A percentile compares a stretch with the other conserved stretches of the same genome.
Evolutionary conservation across 2,888 invertebrate genomes (phyloP).

Genomic region (Hemithea aestivaria): DNA sequence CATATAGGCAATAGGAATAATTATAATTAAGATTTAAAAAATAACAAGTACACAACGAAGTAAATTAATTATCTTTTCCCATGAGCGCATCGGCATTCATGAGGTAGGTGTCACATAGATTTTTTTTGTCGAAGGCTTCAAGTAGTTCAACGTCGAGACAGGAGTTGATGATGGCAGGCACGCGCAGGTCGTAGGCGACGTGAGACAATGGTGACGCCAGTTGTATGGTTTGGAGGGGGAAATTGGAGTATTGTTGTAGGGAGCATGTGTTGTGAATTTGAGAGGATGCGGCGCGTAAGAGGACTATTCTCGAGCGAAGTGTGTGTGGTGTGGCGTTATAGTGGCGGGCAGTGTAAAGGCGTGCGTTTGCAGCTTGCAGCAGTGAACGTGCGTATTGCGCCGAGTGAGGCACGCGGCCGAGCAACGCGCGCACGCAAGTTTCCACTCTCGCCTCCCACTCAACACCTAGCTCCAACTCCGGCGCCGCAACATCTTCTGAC

Average conservation of each 20-base stretch:
- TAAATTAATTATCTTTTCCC: too few relatives aligned
- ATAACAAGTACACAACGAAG: too few relatives aligned
- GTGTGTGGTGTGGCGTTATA: constrained; percentile 22
- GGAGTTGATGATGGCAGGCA: constrained; percentile 42
- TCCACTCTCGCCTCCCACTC: constrained; percentile 40
- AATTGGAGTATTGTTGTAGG: constrained; percentile 29
- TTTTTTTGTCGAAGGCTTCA: constrained; percentile 36
- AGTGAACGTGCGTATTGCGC: constrained; percentile 45
- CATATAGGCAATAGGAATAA: too few relatives aligned
- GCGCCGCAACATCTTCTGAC: constrained; percentile 16
- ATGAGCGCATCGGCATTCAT: constrained; percentile 27
- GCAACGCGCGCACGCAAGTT: constrained; percentile 35
- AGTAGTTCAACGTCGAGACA: constrained; percentile 37
- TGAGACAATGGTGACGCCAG: constrained; percentile 23
- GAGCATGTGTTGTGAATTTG: constrained; percentile 14
- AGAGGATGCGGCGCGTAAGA: constrained; percentile 24
- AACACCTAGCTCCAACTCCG: constrained; percentile 26
- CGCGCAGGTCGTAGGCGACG: constrained; percentile 17
- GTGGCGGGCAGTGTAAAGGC: constrained; percentile 27
- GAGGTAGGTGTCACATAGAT: constrained; percentile 47
- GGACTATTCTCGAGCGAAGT: constrained; percentile 37
- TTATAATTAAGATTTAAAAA: too few relatives aligned
- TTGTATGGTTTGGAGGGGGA: constrained; percentile 33
- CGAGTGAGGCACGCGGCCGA: constrained; percentile 45
- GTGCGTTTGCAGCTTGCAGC: constrained; percentile 39